Evolutionary conservation across 2,888 invertebrate genomes (phyloP).

Genomic region (Pseudococcus viburni): DNA sequence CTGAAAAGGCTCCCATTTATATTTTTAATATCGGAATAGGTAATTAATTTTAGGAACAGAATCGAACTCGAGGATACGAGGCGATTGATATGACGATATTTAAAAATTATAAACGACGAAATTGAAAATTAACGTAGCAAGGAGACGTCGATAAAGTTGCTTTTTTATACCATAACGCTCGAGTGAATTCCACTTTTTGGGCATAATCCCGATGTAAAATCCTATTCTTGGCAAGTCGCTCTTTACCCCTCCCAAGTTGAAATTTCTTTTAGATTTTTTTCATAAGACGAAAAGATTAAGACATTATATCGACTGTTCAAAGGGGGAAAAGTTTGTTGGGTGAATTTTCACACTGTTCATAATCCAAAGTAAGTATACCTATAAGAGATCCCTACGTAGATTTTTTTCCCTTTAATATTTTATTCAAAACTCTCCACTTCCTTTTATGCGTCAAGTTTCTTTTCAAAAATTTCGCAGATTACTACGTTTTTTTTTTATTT

Average conservation of each 20-base stretch:
- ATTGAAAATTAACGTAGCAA: conserved; percentile 8
- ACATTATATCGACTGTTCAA: conserved; percentile 12
- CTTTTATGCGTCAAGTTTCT: background rate
- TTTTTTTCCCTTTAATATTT: background rate
- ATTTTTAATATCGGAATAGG: background rate
- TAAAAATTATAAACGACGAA: background rate
- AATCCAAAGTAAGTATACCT: background rate
- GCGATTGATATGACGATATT: background rate
- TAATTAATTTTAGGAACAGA: background rate
- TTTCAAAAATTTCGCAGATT: background rate
- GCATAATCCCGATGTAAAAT: conserved; percentile 15
- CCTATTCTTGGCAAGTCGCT: background rate
- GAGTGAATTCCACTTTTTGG: background rate
- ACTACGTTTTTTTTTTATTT: background rate
- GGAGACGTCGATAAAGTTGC: background rate
- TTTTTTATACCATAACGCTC: background rate
- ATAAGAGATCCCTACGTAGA: background rate
- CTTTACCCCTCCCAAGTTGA: background rate
- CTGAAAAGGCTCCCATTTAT: background rate
- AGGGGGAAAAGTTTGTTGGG: background rate
- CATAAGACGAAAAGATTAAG: conserved; percentile 33
- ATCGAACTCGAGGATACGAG: background rate
- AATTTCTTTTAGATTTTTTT: conserved; percentile 25
- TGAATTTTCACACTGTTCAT: conserved; percentile 12
- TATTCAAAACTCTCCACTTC: conserved; percentile 3